Evolutionary conservation across 2,888 invertebrate genomes (phyloP), one percentile per base, ranked within the genome.

Genomic region (Seira musarum): DNA sequence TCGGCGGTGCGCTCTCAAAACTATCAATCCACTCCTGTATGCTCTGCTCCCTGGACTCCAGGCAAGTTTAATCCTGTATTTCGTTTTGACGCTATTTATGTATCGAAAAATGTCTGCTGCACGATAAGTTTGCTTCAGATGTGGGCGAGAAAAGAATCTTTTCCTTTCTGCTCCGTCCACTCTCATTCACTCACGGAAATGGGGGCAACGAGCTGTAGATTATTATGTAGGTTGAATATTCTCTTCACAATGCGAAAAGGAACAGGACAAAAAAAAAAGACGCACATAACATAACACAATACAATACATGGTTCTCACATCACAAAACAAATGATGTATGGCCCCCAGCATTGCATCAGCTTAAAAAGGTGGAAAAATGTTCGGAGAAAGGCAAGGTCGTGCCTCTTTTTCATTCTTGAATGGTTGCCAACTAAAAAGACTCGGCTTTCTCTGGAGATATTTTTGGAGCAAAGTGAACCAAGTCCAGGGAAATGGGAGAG

Each of bases 1-100:
- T 79, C 84, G 88, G 0, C 82, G 84, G 25, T 88, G 88, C 80
- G 83, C 85, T 13, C 82, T 88, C 24, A 87, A 84, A 17, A 84
- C 86, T 65, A 83, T 88, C 71, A 87, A 88, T 64, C 83, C 84
- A 40, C 80, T 87, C 3, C 82, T 88, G 8, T 83, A 82, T 72
- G 76, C 87, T 40, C 85, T 87, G 57, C 83, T 88, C 53, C 87
- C 87, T 2, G 87, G 87, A 30, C 67, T 87, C 22, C 61, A 79
- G 82, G 83, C 76, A 72, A 75, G 74, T 70, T 15, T 24, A 15
- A n/a, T n/a, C n/a, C n/a, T n/a, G n/a, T n/a, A n/a, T n/a, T n/a
- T n/a, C n/a, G n/a, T n/a, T n/a, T n/a, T n/a, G n/a, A n/a, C n/a
- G n/a, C n/a, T n/a, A n/a, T n/a, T n/a, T n/a, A n/a, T n/a, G n/a